These are phyloP conservation scores for Furnarius figulus DNA, from an alignment of 2,113 vertebrate species.

Conservation along the genomic window DNA sequence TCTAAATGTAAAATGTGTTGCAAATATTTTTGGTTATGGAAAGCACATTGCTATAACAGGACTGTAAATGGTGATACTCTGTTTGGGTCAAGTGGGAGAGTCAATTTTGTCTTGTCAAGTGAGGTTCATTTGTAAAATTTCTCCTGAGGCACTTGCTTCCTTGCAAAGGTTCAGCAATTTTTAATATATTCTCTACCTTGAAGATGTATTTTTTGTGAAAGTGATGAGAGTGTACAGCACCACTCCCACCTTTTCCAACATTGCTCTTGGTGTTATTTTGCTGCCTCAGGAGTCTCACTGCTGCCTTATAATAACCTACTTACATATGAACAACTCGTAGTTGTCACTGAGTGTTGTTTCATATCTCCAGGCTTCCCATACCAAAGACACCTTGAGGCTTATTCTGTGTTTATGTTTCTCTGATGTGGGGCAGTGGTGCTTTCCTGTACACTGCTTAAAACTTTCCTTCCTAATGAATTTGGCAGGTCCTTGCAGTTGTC, in stretches of 20 bases:
- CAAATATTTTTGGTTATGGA: not conserved
- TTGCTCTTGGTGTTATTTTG: not conserved
- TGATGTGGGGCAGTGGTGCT: constrained; percentile 44
- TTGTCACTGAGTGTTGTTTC: constrained; percentile 8
- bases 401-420: constrained; percentile 61
- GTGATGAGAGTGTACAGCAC: not conserved
- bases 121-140: not conserved
- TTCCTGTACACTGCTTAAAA: constrained; percentile 53
- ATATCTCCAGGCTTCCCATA: constrained; percentile 12
- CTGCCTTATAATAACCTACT: constrained; percentile 3
- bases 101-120: not conserved
- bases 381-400: constrained; percentile 40
- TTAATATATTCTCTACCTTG: constrained; percentile 28
- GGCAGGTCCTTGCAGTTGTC: constrained; percentile 56
- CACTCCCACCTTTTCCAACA: not conserved
- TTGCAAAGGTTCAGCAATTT: constrained; percentile 6
- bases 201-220: constrained; percentile 7
- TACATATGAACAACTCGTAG: not conserved
- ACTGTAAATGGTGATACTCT: not conserved
- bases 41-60: not conserved
- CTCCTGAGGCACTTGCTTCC: not conserved
- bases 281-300: constrained; percentile 18
- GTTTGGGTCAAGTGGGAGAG: constrained; percentile 9
- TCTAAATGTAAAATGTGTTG: not conserved
- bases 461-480: constrained; percentile 56